phyloP scores from a whole-genome alignment of 2,888 invertebrate species.

The Dolichopus griseipennis region DNA sequence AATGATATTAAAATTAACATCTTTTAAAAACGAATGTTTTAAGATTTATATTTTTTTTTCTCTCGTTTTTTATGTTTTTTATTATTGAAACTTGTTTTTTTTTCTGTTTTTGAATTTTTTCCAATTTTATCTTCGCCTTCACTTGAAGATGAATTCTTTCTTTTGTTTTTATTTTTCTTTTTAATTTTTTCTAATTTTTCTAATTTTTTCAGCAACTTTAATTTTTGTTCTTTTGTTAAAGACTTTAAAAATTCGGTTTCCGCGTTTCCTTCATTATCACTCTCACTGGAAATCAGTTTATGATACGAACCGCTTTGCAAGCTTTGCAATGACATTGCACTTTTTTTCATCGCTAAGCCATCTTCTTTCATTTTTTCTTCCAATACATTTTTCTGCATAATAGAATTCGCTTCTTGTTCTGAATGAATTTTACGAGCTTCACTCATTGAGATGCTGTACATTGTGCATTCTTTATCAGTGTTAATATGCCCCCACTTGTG shows the following conservation, averaged over 20 bases:
- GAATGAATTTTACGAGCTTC: conserved; percentile 65
- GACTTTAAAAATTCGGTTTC: conserved; percentile 75
- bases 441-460: conserved; percentile 78
- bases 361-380: conserved; percentile 89
- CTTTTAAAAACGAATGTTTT: too few relatives aligned
- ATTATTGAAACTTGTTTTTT: too few relatives aligned
- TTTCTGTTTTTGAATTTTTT: background rate
- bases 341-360: conserved; percentile 79
- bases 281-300: conserved; percentile 53
- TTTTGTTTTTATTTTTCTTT: conserved; percentile 24
- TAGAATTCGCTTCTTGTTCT: conserved; percentile 55
- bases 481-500: conserved; percentile 93
- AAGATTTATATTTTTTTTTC: too few relatives aligned
- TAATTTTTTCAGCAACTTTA: conserved; percentile 73
- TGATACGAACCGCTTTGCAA: conserved; percentile 47
- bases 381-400: conserved; percentile 56
- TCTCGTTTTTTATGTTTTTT: too few relatives aligned
- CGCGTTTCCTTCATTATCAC: conserved; percentile 45
- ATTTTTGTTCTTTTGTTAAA: conserved; percentile 78
- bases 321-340: conserved; percentile 52
- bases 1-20: too few relatives aligned
- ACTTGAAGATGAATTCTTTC: background rate
- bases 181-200: conserved; percentile 54
- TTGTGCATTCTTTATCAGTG: conserved; percentile 87
- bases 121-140: too few relatives aligned